These are phyloP conservation scores for Lucifuga dentata DNA, from an alignment of 2,113 vertebrate genomes.

Conservation along the genomic window DNA sequence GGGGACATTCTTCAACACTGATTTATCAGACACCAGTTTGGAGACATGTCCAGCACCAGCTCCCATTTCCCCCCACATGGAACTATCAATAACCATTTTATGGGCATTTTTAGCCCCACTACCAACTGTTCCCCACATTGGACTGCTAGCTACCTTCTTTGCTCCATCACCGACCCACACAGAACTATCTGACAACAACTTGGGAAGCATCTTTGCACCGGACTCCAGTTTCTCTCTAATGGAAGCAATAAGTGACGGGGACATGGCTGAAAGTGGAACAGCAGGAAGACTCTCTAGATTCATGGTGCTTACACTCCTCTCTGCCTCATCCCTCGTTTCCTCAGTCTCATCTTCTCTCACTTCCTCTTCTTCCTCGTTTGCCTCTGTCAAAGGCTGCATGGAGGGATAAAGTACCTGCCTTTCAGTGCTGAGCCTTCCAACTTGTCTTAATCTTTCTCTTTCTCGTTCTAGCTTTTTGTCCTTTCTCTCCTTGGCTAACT, in stretches of 20 bases:
- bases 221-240: slow-evolving; percentile 59
- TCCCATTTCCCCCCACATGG: slow-evolving; percentile 67
- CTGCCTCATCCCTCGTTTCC: slow-evolving; percentile 69
- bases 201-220: slow-evolving; percentile 56
- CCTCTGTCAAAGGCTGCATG: slow-evolving; percentile 68
- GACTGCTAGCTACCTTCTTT: slow-evolving; percentile 50
- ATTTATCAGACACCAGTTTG: slow-evolving; percentile 56
- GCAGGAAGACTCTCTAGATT: slow-evolving; percentile 55
- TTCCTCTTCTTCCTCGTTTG: slow-evolving; percentile 63
- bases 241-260: slow-evolving; percentile 65
- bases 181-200: slow-evolving; percentile 59
- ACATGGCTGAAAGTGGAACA: slow-evolving; percentile 35
- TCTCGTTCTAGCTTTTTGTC: slow-evolving; percentile 23
- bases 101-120: slow-evolving; percentile 51
- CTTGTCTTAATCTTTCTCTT: not conserved
- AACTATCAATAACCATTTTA: slow-evolving; percentile 62
- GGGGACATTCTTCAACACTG: slow-evolving; percentile 15
- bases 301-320: slow-evolving; percentile 62
- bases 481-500: slow-evolving; percentile 51
- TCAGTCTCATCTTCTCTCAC: slow-evolving; percentile 68
- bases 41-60: slow-evolving; percentile 56
- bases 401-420: slow-evolving; percentile 38
- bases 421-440: slow-evolving; percentile 17
- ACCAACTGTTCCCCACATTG: slow-evolving; percentile 62
- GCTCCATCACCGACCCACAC: slow-evolving; percentile 56